Conservation (phyloP, 2,113 vertebrate species). For the Laticauda colubrina region DNA sequence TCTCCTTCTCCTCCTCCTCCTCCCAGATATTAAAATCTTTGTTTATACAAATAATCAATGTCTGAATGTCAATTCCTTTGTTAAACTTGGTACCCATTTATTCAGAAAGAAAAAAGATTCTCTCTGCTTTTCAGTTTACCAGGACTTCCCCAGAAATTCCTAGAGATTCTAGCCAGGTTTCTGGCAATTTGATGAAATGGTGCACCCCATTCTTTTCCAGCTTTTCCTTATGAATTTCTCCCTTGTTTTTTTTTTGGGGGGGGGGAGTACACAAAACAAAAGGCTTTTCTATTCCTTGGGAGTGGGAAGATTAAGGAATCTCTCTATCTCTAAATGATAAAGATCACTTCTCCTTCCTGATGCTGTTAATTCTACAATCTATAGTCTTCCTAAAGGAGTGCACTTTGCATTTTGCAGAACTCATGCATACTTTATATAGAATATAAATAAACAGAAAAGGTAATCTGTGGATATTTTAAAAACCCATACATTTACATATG, state of each 20-base stretch:
- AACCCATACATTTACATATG: neutral
- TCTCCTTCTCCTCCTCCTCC: neutral
- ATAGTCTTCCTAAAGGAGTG: neutral
- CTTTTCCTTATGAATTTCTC: neutral
- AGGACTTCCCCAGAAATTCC: neutral
- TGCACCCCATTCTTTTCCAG: neutral
- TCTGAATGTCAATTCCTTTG: neutral
- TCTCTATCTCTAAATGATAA: neutral
- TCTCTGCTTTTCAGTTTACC: neutral
- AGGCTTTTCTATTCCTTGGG: neutral
- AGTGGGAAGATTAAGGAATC: neutral
- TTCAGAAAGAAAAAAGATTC: neutral
- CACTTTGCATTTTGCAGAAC: neutral
- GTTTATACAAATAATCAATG: neutral
- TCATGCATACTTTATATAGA: neutral
- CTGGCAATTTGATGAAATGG: neutral
- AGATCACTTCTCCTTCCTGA: neutral
- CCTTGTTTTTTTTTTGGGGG: neutral
- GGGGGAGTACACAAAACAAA: neutral
- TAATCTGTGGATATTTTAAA: neutral
- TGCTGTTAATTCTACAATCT: neutral
- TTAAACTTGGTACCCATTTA: neutral
- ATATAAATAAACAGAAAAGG: neutral
- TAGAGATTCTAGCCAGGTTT: neutral
- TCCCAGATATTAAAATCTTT: neutral